Evolutionary conservation across 2,888 invertebrate species (phyloP).

Genomic region (Acanthosepion esculentum): DNA sequence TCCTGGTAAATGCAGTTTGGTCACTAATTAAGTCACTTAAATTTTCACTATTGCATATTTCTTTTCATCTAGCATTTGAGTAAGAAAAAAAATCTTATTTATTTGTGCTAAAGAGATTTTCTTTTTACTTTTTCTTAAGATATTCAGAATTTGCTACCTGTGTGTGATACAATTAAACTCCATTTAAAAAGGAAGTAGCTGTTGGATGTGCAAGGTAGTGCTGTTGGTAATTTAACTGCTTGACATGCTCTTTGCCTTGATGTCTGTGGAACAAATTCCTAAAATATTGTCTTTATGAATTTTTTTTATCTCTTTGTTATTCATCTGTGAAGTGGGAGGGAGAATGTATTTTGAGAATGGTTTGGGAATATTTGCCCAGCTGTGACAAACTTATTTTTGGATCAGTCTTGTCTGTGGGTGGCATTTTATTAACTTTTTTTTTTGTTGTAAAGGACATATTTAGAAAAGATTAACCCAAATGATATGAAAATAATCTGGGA

Average conservation of each 20-base stretch:
- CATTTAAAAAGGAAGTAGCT: no score
- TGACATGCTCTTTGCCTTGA: not conserved
- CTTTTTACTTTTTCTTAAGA: not conserved
- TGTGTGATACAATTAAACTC: not conserved
- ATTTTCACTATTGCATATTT: not conserved
- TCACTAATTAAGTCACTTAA: not conserved
- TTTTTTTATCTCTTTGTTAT: not conserved
- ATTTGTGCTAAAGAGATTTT: not conserved
- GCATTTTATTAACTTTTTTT: not conserved
- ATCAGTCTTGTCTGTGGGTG: not conserved
- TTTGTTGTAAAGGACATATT: not conserved
- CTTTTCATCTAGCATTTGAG: not conserved
- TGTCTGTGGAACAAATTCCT: not conserved
- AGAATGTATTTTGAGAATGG: not conserved
- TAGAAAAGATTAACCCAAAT: not conserved
- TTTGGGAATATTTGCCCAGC: not conserved
- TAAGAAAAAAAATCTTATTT: not conserved
- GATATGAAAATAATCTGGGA: conserved; percentile 33
- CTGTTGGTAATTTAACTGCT: not conserved
- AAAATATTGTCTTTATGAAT: not conserved
- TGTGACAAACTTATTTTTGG: not conserved
- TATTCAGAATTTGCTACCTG: not conserved
- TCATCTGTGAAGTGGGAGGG: not conserved
- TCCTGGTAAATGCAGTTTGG: not conserved
- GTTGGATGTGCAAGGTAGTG: not conserved